Evolutionary conservation across 2,888 invertebrate species (phyloP).

Genomic region (Bellardia bayeri): DNA sequence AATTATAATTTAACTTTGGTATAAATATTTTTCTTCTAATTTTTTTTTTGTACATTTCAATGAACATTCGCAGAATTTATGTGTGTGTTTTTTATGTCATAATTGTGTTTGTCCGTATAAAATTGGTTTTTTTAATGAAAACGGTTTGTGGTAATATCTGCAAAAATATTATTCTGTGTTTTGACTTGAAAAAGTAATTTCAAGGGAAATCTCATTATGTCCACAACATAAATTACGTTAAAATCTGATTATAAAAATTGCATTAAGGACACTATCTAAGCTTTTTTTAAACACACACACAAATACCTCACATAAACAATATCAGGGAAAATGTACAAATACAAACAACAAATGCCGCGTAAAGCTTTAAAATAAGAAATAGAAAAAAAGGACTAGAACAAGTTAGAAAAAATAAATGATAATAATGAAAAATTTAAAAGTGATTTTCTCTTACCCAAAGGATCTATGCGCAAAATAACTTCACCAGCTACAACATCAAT

Average conservation of each 20-base stretch:
- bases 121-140: neutral
- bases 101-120: no score
- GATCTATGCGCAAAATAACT: slow-evolving; percentile 83
- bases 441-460: slow-evolving; percentile 81
- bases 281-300: slow-evolving; percentile 25
- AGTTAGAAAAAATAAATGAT: neutral
- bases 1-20: no score
- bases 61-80: no score
- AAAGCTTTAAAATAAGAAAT: slow-evolving; percentile 3
- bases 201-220: slow-evolving; percentile 52
- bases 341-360: neutral
- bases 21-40: no score
- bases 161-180: neutral
- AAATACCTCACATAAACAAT: neutral
- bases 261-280: slow-evolving; percentile 51
- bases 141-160: neutral
- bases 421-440: slow-evolving; percentile 52
- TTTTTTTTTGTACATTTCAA: no score
- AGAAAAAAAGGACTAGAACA: slow-evolving; percentile 13
- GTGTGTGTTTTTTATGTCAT: no score
- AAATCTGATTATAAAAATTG: slow-evolving; percentile 61
- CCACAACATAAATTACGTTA: slow-evolving; percentile 52
- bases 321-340: neutral
- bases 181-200: slow-evolving; percentile 6
- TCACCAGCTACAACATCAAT: slow-evolving; percentile 79